phyloP scores from a whole-genome alignment of 1,140 invertebrate species.

The Drosophila pseudoobscura region DNA sequence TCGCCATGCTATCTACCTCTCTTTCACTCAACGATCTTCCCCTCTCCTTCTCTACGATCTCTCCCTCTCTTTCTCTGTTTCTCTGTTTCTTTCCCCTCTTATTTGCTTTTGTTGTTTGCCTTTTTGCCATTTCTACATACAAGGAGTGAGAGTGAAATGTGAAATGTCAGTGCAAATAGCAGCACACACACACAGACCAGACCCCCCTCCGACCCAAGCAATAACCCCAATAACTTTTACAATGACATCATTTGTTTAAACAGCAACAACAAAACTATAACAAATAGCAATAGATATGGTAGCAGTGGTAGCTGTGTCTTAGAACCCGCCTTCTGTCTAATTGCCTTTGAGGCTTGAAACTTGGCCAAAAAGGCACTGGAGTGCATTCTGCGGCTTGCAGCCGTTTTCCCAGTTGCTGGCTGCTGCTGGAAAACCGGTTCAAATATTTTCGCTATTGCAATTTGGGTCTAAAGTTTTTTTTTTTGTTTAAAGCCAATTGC shows the following conservation, averaged over 20 bases:
- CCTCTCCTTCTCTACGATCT: background rate
- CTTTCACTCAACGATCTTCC: slow-evolving; percentile 8
- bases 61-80: slow-evolving; percentile 7
- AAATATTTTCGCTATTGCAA: slow-evolving; percentile 71
- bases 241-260: slow-evolving; percentile 63
- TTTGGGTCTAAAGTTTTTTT: slow-evolving; percentile 71
- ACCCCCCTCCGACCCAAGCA: background rate
- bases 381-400: slow-evolving; percentile 63
- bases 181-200: too few species aligned
- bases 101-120: slow-evolving; percentile 42
- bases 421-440: slow-evolving; percentile 63
- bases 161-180: slow-evolving; percentile 62
- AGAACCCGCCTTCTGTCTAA: slow-evolving; percentile 47
- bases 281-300: slow-evolving; percentile 1
- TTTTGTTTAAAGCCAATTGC: slow-evolving; percentile 56
- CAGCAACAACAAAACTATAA: background rate
- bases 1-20: background rate
- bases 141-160: slow-evolving; percentile 81
- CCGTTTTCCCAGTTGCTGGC: slow-evolving; percentile 50
- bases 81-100: background rate
- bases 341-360: slow-evolving; percentile 32
- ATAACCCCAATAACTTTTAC: slow-evolving; percentile 55
- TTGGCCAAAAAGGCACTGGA: slow-evolving; percentile 54
- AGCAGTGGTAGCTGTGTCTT: background rate
- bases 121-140: slow-evolving; percentile 72